Evolutionary conservation across 2,113 vertebrate species (phyloP).

Genomic region (Vireo altiloquus): DNA sequence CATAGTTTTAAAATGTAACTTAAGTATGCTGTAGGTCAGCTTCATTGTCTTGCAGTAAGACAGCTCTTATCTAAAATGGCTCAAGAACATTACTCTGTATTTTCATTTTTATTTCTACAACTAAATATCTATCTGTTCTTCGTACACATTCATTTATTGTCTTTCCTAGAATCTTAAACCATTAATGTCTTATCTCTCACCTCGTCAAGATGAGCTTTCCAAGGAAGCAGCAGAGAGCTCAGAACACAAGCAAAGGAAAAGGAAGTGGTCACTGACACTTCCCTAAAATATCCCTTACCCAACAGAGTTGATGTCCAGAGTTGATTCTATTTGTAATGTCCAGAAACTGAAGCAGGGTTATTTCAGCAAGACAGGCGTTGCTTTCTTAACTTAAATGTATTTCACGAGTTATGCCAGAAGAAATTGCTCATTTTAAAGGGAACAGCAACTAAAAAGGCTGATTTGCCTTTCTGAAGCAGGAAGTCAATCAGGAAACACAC

Average conservation of each 20-base stretch:
- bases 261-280: background rate
- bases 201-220: background rate
- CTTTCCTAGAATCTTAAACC: background rate
- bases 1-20: background rate
- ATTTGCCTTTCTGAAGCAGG: background rate
- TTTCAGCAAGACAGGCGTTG: background rate
- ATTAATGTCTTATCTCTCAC: background rate
- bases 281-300: background rate
- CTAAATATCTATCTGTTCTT: background rate
- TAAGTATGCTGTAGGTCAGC: background rate
- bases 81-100: background rate
- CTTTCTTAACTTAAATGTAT: background rate
- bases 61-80: background rate
- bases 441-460: background rate
- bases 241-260: background rate
- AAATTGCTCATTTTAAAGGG: background rate
- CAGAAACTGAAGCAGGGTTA: background rate
- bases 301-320: background rate
- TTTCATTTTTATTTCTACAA: background rate
- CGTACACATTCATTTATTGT: background rate
- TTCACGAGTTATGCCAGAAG: background rate
- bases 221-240: background rate
- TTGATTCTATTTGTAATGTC: background rate
- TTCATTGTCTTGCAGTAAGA: background rate
- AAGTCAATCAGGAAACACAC: background rate